Evolutionary conservation across 2,797 vertebrate genomes (phyloP), one percentile per base, ranked within the genome.

Genomic region (Anguilla megastoma): DNA sequence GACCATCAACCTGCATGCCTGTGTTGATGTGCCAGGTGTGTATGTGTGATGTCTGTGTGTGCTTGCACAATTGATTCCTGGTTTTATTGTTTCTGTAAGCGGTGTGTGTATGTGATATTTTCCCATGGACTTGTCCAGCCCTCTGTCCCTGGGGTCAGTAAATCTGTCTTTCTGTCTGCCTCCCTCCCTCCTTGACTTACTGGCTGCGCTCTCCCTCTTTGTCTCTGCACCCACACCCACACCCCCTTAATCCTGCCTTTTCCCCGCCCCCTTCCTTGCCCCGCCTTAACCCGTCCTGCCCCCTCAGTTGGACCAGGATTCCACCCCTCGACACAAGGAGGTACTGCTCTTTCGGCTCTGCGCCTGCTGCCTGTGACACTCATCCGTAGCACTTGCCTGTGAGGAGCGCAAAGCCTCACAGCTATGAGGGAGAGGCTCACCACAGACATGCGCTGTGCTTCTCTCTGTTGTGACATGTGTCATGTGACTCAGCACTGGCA

Each of bases 261-360:
- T 9, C 8, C 27, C 85, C 18, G 33, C 27, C 71, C 88, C 76
- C 90, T 66, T 3, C 86, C 90, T 88, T 91, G 91, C 92, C 93
- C 90, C 87, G 90, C 93, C 91, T 94, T 92, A 94, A 95, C 94
- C n/a, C 24, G 21, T 6, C 21, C 93, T 91, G 94, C 93, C 95
- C 95, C 94, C 94, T 96, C 96, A 98, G 97, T 97, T 96, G 98
- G 97, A 99, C 94, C 97, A 97, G 92, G 98, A 99, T 95, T 96
- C 97, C 94, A 98, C 97, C 90, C 98, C 97, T 92, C 97, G 97
- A 94, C 98, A 98, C 96, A 98, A 99, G 97, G 98, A 99, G 98
- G 98, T 99, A 98, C 96, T 85, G 54, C 41, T 84, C 86, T 84
- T 30, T 88, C 86, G 66, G n/a, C 84, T 90, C 36, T 45, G 74